A percentile compares a stretch with the other conserved stretches of the same genome.
These are phyloP conservation scores for Squalus acanthias DNA, from an alignment of 2,797 vertebrate genomes.

Conservation along the genomic window DNA sequence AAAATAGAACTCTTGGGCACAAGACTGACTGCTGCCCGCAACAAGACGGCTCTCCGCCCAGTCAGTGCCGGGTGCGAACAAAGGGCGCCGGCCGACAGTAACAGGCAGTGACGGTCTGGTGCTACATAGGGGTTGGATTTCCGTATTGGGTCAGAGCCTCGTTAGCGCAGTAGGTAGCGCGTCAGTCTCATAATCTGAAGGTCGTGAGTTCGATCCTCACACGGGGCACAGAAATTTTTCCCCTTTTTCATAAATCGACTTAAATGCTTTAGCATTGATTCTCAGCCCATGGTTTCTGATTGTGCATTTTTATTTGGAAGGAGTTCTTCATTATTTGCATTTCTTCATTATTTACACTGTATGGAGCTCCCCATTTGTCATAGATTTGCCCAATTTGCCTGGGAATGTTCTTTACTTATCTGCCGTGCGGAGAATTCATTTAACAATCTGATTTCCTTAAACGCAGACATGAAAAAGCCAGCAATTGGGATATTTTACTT, in stretches of 20 bases:
- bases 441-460: too few relatives aligned
- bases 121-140: background rate
- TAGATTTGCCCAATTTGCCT: background rate
- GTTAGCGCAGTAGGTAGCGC: slow-evolving; percentile 48
- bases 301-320: background rate
- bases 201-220: slow-evolving; percentile 48
- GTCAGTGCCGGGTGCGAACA: background rate
- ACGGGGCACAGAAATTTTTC: slow-evolving; percentile 39
- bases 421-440: background rate
- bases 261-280: background rate
- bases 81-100: too few relatives aligned
- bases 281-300: too few relatives aligned
- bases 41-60: background rate
- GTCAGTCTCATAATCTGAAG: slow-evolving; percentile 44
- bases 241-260: background rate
- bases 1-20: background rate
- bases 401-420: background rate
- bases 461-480: too few relatives aligned
- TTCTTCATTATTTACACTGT: background rate
- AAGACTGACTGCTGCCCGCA: background rate
- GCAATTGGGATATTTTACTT: too few relatives aligned
- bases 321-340: background rate
- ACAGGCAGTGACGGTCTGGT: background rate
- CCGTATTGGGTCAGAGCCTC: background rate
- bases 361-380: background rate